phyloP scores from a whole-genome alignment of 2,113 vertebrate species.

The Ameiurus melas region DNA sequence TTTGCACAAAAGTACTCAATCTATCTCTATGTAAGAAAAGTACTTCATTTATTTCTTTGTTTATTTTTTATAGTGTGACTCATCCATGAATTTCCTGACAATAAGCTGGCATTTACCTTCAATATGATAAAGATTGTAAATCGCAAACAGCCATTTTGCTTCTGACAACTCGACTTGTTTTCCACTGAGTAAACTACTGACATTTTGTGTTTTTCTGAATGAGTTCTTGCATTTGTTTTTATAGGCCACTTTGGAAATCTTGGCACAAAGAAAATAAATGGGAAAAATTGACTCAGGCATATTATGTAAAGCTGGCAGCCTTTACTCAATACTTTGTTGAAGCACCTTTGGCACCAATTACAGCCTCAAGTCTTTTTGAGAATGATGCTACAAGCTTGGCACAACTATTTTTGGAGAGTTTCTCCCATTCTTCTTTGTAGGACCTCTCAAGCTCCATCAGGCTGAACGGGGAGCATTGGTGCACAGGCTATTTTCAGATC shows the following conservation, averaged over 20 bases:
- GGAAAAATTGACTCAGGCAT: background rate
- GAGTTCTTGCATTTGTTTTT: constrained; percentile 16
- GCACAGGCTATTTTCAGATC: too few relatives aligned
- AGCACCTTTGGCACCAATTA: too few relatives aligned
- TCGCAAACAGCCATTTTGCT: background rate
- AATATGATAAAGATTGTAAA: background rate
- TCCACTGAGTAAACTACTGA: constrained; percentile 13
- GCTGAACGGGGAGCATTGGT: too few relatives aligned
- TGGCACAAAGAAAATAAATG: constrained; percentile 13
- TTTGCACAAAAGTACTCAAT: background rate
- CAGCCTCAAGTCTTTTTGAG: too few relatives aligned
- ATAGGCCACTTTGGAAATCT: background rate
- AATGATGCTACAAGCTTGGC: too few relatives aligned
- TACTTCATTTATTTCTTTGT: background rate
- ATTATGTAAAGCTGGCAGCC: background rate
- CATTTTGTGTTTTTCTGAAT: constrained; percentile 12
- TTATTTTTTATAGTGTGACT: background rate
- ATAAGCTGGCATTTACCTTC: constrained; percentile 20
- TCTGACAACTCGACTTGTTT: constrained; percentile 2
- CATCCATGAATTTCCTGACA: constrained; percentile 13
- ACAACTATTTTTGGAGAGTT: too few relatives aligned
- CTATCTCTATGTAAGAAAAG: background rate
- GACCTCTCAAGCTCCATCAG: too few relatives aligned
- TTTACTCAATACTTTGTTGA: too few relatives aligned
- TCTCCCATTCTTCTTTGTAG: too few relatives aligned